Percentiles rank a stretch among this genome's conserved stretches.
Evolutionary conservation across 2,888 invertebrate genomes (phyloP).

Genomic region (Philereme vetulata): DNA sequence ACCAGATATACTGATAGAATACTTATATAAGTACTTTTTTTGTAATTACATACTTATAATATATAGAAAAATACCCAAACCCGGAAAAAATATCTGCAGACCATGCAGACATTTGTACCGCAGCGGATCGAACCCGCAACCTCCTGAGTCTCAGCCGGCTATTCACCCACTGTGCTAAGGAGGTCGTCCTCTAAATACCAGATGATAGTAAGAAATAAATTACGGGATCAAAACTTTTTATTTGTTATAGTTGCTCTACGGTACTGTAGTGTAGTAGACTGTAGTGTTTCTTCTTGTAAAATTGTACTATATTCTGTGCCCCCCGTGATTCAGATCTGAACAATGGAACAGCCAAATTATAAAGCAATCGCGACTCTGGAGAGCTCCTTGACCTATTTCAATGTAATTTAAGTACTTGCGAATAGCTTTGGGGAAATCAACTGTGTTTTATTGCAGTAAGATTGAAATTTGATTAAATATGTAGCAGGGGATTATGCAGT

Average conservation of each 20-base stretch:
- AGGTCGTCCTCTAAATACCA: no score
- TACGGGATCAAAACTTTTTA: no score
- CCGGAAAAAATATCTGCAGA: no score
- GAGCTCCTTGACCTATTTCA: slow-evolving; percentile 76
- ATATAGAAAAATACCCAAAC: no score
- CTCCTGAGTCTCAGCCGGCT: no score
- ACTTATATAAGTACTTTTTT: no score
- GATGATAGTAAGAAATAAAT: no score
- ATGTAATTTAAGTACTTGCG: slow-evolving; percentile 19
- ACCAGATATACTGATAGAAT: no score
- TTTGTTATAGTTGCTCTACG: not conserved
- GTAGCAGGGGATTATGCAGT: slow-evolving; percentile 5
- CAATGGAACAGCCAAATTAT: slow-evolving; percentile 73
- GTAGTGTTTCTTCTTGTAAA: not conserved
- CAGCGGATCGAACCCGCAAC: no score
- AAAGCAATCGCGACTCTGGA: slow-evolving; percentile 67
- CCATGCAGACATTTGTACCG: no score
- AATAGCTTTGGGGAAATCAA: slow-evolving; percentile 19
- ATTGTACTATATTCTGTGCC: slow-evolving; percentile 32
- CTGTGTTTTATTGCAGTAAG: slow-evolving; percentile 14
- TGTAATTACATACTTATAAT: no score
- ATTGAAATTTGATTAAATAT: slow-evolving; percentile 17
- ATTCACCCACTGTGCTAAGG: no score
- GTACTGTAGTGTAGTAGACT: not conserved
- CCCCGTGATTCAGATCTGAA: slow-evolving; percentile 66